Base-by-base conservation (phyloP, 2,888 invertebrate species). In the Didymodactylos carnosus region DNA sequence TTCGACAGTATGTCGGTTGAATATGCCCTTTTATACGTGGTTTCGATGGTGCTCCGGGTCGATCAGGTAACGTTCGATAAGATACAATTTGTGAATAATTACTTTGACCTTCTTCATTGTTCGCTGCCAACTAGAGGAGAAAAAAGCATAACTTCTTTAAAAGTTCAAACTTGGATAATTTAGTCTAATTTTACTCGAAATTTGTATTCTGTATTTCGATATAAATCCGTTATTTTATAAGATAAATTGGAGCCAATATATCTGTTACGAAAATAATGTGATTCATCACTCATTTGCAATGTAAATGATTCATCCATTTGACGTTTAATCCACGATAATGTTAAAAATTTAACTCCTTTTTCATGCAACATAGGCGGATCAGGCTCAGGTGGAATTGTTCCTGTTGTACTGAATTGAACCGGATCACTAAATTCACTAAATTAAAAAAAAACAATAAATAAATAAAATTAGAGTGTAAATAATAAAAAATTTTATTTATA, bases 61-160 rank as follows among this genome's bases (percentile, higher is more conserved):
- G 85, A 80, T 90, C 91, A 7, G 92, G 89, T 75, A 87, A 84
- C 14, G 94, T 94, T 77, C 87, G 87, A 82, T 89, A 91, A 40
- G 43, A 41, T 29, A 90, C 88, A 80, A 90, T 89, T 72, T 88
- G 87, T 27, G 90, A 91, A 90, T 90, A 91, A 23, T 88, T 87
- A 10, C 91, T 91, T 78, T 87, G 86, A 3, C 92, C 92, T 79
- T 91, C 91, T 77, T 89, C 89, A 80, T 91, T 92, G 80, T 88
- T 88, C 78, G 90, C 89, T 77, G 88, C 87, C 78, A 92, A 85
- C 81, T 91, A 87, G 25, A 80, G 72, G 69, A 3, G 5, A 23
- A 49, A 19, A 10, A 35, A 11, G 19, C 2, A 16, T 7, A 2
- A 35, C 8, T 35, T 19, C 1, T 4, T 16, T 10, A 11, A 23